A percentile compares a stretch with the other conserved stretches of the same genome.
phyloP scores from a whole-genome alignment of 2,113 vertebrate species.

The Pica pica region DNA sequence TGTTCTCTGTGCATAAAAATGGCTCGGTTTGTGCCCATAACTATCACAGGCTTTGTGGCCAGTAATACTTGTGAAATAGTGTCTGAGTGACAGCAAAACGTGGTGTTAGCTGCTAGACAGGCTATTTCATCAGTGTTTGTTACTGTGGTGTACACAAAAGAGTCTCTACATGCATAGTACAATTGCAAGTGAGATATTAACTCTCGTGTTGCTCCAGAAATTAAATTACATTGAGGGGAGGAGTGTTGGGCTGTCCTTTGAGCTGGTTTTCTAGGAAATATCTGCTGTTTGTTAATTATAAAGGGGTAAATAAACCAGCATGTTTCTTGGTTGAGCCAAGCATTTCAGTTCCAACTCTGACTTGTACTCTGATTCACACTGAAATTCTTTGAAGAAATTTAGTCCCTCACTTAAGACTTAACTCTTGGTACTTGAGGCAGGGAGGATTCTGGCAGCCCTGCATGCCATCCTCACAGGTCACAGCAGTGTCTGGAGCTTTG shows the following conservation, averaged over 20 bases:
- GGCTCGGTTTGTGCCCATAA: not conserved
- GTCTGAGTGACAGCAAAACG: not conserved
- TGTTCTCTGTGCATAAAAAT: not conserved
- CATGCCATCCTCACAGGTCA: rapidly evolving
- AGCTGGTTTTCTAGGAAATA: not conserved
- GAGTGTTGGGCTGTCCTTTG: not conserved
- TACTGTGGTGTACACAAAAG: not conserved
- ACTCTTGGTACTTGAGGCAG: not conserved
- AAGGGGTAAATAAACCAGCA: not conserved
- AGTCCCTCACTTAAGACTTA: not conserved
- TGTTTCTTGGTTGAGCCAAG: not conserved
- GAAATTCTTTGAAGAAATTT: not conserved
- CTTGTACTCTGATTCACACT: not conserved
- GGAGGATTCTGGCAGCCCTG: not conserved
- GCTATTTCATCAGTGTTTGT: not conserved
- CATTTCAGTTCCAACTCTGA: not conserved
- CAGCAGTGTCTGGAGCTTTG: not conserved
- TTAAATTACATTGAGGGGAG: not conserved
- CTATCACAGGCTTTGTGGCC: not conserved
- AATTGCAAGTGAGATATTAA: not conserved
- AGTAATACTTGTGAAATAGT: not conserved
- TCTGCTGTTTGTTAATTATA: not conserved
- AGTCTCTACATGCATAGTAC: not conserved
- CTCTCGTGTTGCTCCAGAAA: not conserved
- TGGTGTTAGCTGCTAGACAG: not conserved